These are phyloP conservation scores for Drosophila barbarae DNA, from an alignment of 2,888 invertebrate genomes.

Conservation along the genomic window DNA sequence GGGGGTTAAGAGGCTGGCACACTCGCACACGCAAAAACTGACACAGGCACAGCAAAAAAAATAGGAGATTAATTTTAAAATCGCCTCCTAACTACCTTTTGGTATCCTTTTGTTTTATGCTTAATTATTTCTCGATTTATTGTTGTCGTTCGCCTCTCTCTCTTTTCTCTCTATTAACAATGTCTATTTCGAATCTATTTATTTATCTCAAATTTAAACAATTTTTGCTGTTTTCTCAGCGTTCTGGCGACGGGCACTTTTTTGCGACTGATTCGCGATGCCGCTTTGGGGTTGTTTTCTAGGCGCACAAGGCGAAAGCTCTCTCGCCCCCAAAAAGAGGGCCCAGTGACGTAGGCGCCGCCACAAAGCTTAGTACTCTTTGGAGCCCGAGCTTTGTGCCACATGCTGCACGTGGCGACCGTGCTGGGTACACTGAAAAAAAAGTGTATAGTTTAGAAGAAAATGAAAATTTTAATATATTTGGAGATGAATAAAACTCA, in stretches of 20 bases:
- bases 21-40: slow-evolving; percentile 3
- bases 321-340: slow-evolving; percentile 46
- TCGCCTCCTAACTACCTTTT: slow-evolving; percentile 6
- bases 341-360: slow-evolving; percentile 45
- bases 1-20: neutral
- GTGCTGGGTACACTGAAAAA: slow-evolving; percentile 5
- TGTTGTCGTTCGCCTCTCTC: slow-evolving; percentile 1
- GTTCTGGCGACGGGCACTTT: slow-evolving; percentile 77
- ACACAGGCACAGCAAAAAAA: slow-evolving; percentile 11
- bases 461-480: neutral
- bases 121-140: neutral
- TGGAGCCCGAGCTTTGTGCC: slow-evolving; percentile 22
- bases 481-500: too few relatives aligned
- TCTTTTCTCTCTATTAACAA: neutral
- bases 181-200: slow-evolving; percentile 22
- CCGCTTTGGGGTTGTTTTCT: slow-evolving; percentile 75
- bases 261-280: slow-evolving; percentile 76
- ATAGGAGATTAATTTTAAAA: neutral
- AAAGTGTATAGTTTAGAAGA: neutral
- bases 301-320: slow-evolving; percentile 62
- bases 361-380: slow-evolving; percentile 21
- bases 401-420: slow-evolving; percentile 24
- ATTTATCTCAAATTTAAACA: slow-evolving; percentile 8
- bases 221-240: slow-evolving; percentile 42
- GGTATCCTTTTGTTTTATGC: neutral